Evolutionary conservation across 2,113 vertebrate species (phyloP).

Genomic region (Puntigrus tetrazona): DNA sequence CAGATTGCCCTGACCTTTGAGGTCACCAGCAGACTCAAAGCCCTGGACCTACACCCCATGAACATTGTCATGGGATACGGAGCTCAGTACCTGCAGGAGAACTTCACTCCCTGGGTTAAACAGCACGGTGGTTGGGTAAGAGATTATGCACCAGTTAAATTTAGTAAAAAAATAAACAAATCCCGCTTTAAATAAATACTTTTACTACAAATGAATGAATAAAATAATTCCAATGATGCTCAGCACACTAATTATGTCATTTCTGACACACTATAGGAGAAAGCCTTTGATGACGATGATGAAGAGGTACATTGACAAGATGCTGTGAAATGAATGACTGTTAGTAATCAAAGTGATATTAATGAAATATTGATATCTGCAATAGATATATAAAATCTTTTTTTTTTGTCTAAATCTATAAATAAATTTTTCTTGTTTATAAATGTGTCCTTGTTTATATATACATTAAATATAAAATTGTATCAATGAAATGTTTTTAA

Average conservation of each 20-base stretch:
- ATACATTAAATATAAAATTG: neutral
- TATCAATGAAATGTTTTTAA: neutral
- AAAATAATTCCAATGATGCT: neutral
- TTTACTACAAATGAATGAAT: conserved; percentile 3
- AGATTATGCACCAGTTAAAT: neutral
- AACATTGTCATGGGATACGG: conserved; percentile 58
- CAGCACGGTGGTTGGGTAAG: conserved; percentile 61
- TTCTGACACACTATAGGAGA: conserved; percentile 39
- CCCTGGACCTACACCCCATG: conserved; percentile 52
- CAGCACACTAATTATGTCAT: neutral
- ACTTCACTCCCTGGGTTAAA: conserved; percentile 58
- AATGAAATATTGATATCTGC: neutral
- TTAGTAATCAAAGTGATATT: neutral
- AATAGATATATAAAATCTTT: too few species aligned
- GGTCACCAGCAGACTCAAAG: conserved; percentile 55
- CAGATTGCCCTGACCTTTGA: conserved; percentile 59
- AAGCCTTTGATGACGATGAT: conserved; percentile 40
- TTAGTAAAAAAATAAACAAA: too few species aligned
- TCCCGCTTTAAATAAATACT: neutral
- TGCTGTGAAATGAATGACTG: neutral
- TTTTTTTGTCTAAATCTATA: too few species aligned
- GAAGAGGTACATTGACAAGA: conserved; percentile 37
- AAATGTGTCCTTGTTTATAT: too few species aligned
- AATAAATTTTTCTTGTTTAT: neutral
- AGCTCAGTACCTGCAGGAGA: conserved; percentile 51